Percentiles rank a stretch among this genome's conserved stretches.
These are phyloP conservation scores for Carpatolechia fugitivella DNA, from an alignment of 2,888 invertebrate genomes.

Conservation along the genomic window DNA sequence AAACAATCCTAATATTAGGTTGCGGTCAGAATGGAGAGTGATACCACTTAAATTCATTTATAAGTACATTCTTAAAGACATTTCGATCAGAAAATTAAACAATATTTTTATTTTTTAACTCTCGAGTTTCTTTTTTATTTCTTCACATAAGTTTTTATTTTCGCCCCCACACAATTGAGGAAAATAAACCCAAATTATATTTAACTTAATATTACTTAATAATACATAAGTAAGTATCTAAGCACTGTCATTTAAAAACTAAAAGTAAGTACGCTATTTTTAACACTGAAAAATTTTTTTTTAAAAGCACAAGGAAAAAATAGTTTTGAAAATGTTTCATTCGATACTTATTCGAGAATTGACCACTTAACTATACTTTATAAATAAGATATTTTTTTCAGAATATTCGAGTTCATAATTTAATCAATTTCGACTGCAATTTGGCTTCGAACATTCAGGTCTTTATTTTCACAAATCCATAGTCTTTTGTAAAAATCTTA, in stretches of 20 bases:
- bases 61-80: neutral
- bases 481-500: neutral
- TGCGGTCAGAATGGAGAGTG: too few species aligned
- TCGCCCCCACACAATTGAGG: neutral
- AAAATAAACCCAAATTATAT: neutral
- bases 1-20: too few species aligned
- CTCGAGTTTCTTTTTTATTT: neutral
- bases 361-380: neutral
- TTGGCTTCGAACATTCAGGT: neutral
- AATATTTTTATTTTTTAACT: neutral
- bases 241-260: neutral
- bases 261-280: neutral
- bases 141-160: neutral
- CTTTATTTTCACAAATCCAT: neutral
- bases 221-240: neutral
- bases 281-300: neutral
- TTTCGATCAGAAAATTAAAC: neutral
- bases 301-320: too few species aligned
- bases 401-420: constrained; percentile 3
- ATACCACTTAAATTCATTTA: neutral
- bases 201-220: constrained; percentile 2
- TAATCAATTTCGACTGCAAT: neutral
- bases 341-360: neutral
- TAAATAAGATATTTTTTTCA: neutral
- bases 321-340: neutral